A percentile compares a stretch with the other conserved stretches of the same genome.
These are phyloP conservation scores for Percopsis transmontana DNA, from an alignment of 2,113 vertebrate genomes.

Conservation along the genomic window DNA sequence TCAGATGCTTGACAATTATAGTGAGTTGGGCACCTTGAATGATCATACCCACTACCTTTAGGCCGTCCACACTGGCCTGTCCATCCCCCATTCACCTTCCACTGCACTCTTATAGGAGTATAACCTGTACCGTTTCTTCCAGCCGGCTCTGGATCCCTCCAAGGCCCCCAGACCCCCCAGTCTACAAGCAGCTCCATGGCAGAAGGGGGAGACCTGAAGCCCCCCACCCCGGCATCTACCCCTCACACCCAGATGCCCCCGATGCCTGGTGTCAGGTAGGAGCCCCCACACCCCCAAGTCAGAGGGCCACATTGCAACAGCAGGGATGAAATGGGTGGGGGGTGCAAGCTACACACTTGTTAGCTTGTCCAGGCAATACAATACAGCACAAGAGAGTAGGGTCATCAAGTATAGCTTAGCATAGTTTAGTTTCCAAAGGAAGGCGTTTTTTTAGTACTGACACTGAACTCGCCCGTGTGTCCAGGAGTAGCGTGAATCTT, in stretches of 20 bases:
- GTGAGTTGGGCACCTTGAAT: no score
- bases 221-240: conserved; percentile 96
- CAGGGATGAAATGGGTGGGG: no score
- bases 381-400: no score
- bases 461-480: not conserved
- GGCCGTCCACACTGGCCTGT: no score
- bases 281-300: not conserved
- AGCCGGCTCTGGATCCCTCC: conserved; percentile 98
- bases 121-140: conserved; percentile 37
- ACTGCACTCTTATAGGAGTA: not conserved
- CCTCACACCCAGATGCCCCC: conserved; percentile 96
- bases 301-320: not conserved
- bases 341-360: no score
- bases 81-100: no score
- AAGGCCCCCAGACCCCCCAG: conserved; percentile 98
- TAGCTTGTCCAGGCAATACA: no score
- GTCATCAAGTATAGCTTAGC: no score
- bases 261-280: conserved; percentile 92
- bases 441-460: not conserved
- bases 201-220: conserved; percentile 96
- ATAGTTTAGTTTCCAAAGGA: no score
- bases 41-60: no score
- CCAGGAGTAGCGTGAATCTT: conserved; percentile 92
- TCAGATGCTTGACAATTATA: no score
- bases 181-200: conserved; percentile 99